Conservation (phyloP, 2,113 vertebrate genomes). For the Coturnix japonica region DNA sequence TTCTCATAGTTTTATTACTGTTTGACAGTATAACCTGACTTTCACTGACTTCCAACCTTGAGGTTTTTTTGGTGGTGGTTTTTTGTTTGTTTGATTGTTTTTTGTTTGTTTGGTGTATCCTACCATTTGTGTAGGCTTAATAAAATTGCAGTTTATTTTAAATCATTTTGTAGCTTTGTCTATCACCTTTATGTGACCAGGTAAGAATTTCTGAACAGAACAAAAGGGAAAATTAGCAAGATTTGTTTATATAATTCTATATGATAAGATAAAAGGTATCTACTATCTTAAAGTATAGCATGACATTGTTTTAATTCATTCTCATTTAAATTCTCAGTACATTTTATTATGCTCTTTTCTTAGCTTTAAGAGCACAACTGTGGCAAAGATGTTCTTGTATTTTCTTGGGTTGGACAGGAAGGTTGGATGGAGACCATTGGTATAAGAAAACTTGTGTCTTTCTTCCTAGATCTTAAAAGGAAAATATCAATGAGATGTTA, state of each 20-base stretch:
- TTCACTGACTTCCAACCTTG: neutral
- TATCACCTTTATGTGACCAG: neutral
- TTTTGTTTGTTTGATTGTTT: too few relatives aligned
- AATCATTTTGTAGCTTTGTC: neutral
- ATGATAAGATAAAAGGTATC: neutral
- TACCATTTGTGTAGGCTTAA: neutral
- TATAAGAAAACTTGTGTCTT: neutral
- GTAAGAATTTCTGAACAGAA: neutral
- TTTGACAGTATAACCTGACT: neutral
- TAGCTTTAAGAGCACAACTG: neutral
- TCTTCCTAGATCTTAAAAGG: slow-evolving; percentile 18
- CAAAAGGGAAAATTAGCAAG: neutral
- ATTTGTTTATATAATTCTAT: neutral
- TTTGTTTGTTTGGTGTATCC: neutral
- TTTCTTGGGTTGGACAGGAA: slow-evolving; percentile 31
- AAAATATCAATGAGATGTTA: neutral
- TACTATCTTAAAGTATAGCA: neutral
- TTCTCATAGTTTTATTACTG: neutral
- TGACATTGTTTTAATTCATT: neutral
- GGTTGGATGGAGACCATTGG: slow-evolving; percentile 11
- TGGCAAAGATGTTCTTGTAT: slow-evolving; percentile 1
- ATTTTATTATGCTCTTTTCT: neutral
- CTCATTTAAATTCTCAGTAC: neutral
- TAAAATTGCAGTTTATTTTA: neutral
- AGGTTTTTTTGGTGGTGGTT: neutral